phyloP scores from a whole-genome alignment of 2,888 invertebrate genomes.

The Drosophila nigritarsus region DNA sequence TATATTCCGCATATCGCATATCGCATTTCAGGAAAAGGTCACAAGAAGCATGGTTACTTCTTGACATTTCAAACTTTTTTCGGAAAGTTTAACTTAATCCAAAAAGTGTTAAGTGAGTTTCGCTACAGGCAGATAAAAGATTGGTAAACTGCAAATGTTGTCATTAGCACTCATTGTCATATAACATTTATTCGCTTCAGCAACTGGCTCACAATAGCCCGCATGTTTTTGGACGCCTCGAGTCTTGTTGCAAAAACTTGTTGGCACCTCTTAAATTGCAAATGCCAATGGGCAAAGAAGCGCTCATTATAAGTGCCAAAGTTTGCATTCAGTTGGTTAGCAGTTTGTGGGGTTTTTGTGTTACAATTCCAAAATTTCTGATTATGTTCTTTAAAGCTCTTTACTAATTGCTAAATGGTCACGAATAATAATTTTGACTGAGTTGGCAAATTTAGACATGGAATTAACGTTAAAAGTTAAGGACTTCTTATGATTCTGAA shows the following conservation, averaged over 20 bases:
- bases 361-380: background rate
- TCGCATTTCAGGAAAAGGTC: background rate
- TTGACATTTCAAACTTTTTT: background rate
- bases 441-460: background rate
- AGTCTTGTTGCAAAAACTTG: conserved; percentile 23
- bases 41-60: background rate
- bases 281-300: conserved; percentile 28
- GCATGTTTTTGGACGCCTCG: conserved; percentile 17
- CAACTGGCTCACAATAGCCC: conserved; percentile 1
- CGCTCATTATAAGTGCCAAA: conserved; percentile 37
- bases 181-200: conserved; percentile 10
- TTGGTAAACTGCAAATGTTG: background rate
- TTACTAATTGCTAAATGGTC: background rate
- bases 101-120: background rate
- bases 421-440: background rate
- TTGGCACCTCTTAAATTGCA: conserved; percentile 32
- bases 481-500: background rate
- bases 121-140: background rate
- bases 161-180: conserved; percentile 25
- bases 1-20: background rate
- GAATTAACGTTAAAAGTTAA: background rate
- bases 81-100: background rate
- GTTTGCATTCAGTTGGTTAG: conserved; percentile 19
- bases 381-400: conserved; percentile 2
- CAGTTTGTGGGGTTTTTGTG: background rate